Percentiles rank a stretch among this genome's conserved stretches.
phyloP scores from a whole-genome alignment of 2,888 invertebrate species.

The Sinelater perroti region DNA sequence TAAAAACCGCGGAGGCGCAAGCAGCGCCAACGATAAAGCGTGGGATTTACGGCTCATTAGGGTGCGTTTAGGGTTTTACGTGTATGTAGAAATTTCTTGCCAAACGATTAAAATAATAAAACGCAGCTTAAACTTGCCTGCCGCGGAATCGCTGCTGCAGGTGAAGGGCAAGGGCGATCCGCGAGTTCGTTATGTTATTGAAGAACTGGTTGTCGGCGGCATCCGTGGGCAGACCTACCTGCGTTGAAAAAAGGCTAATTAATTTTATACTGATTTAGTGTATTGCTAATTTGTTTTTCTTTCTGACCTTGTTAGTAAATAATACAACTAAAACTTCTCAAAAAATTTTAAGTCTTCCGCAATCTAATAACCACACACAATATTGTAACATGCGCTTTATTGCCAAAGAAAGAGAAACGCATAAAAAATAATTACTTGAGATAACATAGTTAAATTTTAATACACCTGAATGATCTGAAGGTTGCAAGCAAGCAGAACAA shows the following conservation, averaged over 20 bases:
- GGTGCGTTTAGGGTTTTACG: slow-evolving; percentile 6
- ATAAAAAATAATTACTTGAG: too few relatives aligned
- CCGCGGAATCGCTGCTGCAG: not conserved
- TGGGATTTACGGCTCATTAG: slow-evolving; percentile 11
- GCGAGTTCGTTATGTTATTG: slow-evolving; percentile 9
- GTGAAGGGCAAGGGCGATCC: not conserved
- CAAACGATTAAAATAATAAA: slow-evolving; percentile 12
- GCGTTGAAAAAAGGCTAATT: slow-evolving; percentile 12
- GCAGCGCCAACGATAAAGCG: not conserved
- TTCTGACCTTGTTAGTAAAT: too few relatives aligned
- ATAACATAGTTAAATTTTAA: too few relatives aligned
- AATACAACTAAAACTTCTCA: too few relatives aligned
- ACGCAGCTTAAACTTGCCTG: not conserved
- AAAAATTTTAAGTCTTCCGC: too few relatives aligned
- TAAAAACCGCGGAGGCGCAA: not conserved
- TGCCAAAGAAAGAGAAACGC: too few relatives aligned
- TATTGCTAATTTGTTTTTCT: not conserved
- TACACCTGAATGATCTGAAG: too few relatives aligned
- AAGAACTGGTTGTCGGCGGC: slow-evolving; percentile 13
- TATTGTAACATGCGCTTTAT: too few relatives aligned
- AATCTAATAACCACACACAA: too few relatives aligned
- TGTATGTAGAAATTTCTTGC: slow-evolving; percentile 7
- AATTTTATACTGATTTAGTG: not conserved
- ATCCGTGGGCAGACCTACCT: slow-evolving; percentile 8
- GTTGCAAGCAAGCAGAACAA: too few relatives aligned